Base-by-base conservation (phyloP, 2,888 invertebrate genomes). In the Trachelus troglodyta region DNA sequence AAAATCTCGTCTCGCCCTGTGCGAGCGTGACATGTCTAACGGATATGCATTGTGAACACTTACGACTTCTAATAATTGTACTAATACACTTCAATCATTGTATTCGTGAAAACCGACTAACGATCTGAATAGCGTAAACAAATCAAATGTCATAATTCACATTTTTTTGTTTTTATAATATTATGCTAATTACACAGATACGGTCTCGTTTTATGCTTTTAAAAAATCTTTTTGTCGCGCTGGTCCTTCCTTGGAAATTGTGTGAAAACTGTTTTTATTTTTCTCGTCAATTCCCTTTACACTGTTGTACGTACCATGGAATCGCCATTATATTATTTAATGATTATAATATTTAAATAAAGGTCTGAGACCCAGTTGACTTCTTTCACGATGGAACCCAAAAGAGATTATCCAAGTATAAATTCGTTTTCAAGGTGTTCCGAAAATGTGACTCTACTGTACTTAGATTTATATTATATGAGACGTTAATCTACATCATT, bases 251-350 rank as follows among this genome's bases (percentile, higher is more conserved):
- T 23, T 56, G 23, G 9, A 23, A 23, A 9, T 56, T 56, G 56
- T 56, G 23, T 9, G 56, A 9, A 56, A 56, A 56, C 9, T 9
- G 9, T 56, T 56, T 23, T 23, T 56, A 23, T 23, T 2, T 9
- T 56, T 56, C 56, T 56, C 56, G 56, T 56, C 56, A 56, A 23
- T 56, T 56, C 56, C 23, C 56, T 23, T 56, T 56, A 56, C 23
- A 56, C 23, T 9, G 23, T 56, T 56, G 56, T 56, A 56, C 56
- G 56, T 56, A 56, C 56, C 56, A 56, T 23, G 56, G 56, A 56
- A 56, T 56, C 23, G 56, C 56, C 37, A 35, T 76, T 68, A 34
- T 74, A 74, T 40, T 77, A 74, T 68, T 35, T 77, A 73, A 69
- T 77, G 23, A 56, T 56, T 56, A 23, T 56, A 56, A 56, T 56